These are phyloP conservation scores for Scyliorhinus canicula DNA, from an alignment of 2,797 vertebrate genomes.

Conservation along the genomic window DNA sequence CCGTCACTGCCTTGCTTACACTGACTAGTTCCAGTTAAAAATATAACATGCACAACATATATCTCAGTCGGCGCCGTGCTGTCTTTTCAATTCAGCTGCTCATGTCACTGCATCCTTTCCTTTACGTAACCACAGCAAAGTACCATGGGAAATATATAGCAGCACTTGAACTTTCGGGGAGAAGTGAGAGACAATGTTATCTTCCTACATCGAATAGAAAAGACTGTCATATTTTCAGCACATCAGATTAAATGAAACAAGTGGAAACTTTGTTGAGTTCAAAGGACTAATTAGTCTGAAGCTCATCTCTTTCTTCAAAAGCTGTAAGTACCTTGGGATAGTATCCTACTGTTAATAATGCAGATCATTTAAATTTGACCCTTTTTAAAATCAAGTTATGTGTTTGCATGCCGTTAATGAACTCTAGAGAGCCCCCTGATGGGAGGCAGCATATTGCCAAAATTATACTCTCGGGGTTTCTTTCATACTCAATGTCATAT, in stretches of 20 bases:
- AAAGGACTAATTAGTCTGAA: constrained; percentile 21
- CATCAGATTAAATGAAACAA: background rate
- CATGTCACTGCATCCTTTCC: background rate
- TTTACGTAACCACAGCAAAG: background rate
- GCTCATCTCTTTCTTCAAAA: background rate
- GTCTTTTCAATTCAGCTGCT: background rate
- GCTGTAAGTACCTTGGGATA: background rate
- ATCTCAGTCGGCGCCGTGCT: background rate
- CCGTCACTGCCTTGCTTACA: background rate
- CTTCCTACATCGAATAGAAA: background rate
- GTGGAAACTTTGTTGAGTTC: background rate
- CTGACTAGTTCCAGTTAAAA: background rate
- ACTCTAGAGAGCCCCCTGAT: background rate
- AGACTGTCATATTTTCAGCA: background rate
- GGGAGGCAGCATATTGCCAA: background rate
- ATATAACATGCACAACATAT: background rate
- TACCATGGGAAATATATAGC: background rate
- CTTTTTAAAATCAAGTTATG: background rate
- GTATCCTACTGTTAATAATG: constrained; percentile 10
- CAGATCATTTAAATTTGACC: constrained; percentile 10
- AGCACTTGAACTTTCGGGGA: background rate
- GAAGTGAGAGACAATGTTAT: background rate
- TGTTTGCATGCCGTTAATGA: background rate
- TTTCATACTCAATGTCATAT: background rate
- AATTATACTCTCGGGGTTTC: background rate